Percentiles rank a stretch among this genome's conserved stretches.
Conservation (phyloP, 1,140 invertebrate genomes). For the Zeugodacus cucurbitae region DNA sequence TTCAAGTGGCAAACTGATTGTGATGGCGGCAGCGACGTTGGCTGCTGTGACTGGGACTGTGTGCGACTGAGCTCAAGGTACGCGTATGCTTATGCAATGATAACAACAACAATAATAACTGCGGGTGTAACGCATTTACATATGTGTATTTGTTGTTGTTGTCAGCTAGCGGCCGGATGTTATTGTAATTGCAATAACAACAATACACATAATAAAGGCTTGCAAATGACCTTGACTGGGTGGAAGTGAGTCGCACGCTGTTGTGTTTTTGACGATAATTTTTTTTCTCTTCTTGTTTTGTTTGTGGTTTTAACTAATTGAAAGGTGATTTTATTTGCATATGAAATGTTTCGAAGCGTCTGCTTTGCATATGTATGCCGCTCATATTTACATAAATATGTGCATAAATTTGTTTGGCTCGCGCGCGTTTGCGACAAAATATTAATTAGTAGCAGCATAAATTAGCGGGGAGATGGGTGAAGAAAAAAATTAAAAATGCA, state of each 20-base stretch:
- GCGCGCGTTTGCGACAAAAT: not conserved
- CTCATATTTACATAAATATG: not conserved
- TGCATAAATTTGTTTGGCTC: not conserved
- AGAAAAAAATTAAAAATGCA: not conserved
- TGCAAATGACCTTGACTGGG: not conserved
- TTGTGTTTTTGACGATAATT: not conserved
- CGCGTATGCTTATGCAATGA: not conserved
- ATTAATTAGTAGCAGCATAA: not conserved
- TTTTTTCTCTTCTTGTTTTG: not conserved
- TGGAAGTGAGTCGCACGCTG: not conserved
- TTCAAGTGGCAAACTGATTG: not conserved
- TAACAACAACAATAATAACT: not conserved
- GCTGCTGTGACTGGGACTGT: too few relatives aligned
- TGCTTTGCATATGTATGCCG: not conserved
- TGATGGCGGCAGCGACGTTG: not conserved
- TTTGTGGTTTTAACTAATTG: not conserved
- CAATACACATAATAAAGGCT: not conserved
- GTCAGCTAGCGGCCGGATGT: not conserved
- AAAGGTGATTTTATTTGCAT: not conserved
- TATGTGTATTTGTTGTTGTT: not conserved
- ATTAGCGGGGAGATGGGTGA: not conserved
- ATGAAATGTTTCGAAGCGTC: not conserved
- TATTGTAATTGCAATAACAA: conserved; percentile 18
- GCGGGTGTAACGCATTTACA: not conserved
- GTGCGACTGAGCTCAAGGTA: not conserved